A percentile compares a stretch with the other conserved stretches of the same genome.
phyloP scores from a whole-genome alignment of 1,140 invertebrate genomes.

The Philopotamus ludificatus region DNA sequence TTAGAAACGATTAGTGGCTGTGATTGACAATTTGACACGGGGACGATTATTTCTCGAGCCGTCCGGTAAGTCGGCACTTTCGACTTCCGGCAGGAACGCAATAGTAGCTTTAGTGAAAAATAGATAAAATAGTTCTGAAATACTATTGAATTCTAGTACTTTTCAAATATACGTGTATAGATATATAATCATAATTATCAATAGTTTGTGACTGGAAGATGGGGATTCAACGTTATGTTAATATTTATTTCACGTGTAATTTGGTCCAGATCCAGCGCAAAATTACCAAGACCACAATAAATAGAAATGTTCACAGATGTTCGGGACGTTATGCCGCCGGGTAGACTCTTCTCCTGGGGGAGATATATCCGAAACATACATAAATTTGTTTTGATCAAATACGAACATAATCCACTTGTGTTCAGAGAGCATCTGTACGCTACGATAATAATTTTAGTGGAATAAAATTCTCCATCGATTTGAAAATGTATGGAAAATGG shows the following conservation, averaged over 20 bases:
- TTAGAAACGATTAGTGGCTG: constrained; percentile 31
- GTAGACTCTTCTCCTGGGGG: constrained; percentile 2
- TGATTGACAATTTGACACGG: constrained; percentile 31
- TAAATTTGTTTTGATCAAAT: constrained; percentile 12
- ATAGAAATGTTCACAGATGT: constrained; percentile 29
- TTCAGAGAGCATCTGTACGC: not conserved
- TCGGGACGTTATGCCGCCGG: constrained; percentile 16
- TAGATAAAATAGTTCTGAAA: too few relatives aligned
- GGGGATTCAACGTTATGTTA: too few relatives aligned
- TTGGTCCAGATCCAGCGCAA: constrained; percentile 11
- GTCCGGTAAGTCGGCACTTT: constrained; percentile 11
- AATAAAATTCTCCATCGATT: too few relatives aligned
- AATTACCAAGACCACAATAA: constrained; percentile 27
- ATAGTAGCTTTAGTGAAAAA: too few relatives aligned
- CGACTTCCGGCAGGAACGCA: constrained; percentile 13
- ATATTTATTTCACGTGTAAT: constrained; percentile 5
- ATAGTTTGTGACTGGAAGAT: too few relatives aligned
- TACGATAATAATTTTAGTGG: not conserved
- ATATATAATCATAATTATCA: too few relatives aligned
- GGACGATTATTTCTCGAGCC: constrained; percentile 22
- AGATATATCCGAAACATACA: constrained; percentile 5
- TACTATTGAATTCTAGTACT: too few relatives aligned
- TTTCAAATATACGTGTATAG: too few relatives aligned
- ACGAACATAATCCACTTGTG: constrained; percentile 14
- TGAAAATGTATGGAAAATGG: too few relatives aligned